Base-by-base conservation (phyloP, 2,797 vertebrate genomes). In the Spheniscus humboldti region DNA sequence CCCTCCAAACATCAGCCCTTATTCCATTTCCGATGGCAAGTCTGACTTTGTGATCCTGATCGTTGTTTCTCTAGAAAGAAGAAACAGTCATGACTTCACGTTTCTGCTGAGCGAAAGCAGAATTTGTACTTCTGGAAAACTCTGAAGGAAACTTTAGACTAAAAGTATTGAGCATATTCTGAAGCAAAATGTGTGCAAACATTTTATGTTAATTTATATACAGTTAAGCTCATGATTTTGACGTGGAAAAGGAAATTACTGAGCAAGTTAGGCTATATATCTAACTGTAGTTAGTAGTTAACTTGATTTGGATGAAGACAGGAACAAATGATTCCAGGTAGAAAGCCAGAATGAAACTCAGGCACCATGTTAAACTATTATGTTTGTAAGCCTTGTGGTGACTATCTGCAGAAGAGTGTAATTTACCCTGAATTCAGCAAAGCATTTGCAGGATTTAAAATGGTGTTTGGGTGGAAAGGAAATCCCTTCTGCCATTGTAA, bases 11-110 rank as follows among this genome's bases (percentile, higher is more conserved):
- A 56, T 99, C 98, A 11, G 86, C 78, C 62, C 99, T 97, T 7
- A 99, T 75, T 47, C 99, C 99, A 16, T 99, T 99, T 23, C 99
- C 99, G 1, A 99, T 0, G 0, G 99, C 99, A 41, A 98, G 0
- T 68, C 98, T 98, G 15, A 99, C 99, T 86, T 97, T 98, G 88
- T 99, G 99, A 76, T 98, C 95, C 41, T 56, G 97, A 73, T 99
- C 99, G 4, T 96, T 98, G 84, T 98, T 98, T 91, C 92, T 98
- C 99, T 99, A 80, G 68, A 90, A 69, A 87, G 15, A 74, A 82
- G 33, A 87, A 77, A 78, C 12, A 73, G 56, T 86, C 13, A 45
- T 55, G 41, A 68, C 48, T 64, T 68, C 27, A 30, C 14, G 15
- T 59, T 74, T 78, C 41, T 59, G 28, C 53, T 48, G 22, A 83